Percentiles rank a stretch among this genome's conserved stretches.
These are phyloP conservation scores for Salvelinus alpinus DNA, from an alignment of 2,113 vertebrate species.

Conservation along the genomic window DNA sequence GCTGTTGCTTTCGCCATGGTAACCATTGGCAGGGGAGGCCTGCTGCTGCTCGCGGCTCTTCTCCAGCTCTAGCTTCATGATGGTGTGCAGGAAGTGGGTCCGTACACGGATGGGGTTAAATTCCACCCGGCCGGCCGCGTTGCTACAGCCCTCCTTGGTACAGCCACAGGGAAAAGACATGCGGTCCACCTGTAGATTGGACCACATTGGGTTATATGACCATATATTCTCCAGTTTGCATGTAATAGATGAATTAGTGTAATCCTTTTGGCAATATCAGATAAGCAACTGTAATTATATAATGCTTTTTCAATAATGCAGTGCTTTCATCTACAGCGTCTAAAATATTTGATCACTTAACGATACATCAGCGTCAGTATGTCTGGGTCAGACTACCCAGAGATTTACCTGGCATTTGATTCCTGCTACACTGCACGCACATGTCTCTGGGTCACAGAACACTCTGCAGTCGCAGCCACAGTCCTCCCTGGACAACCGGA, in stretches of 20 bases:
- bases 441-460: slow-evolving; percentile 96
- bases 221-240: slow-evolving; percentile 5
- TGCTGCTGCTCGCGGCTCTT: slow-evolving; percentile 93
- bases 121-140: slow-evolving; percentile 93
- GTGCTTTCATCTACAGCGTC: too few species aligned
- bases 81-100: slow-evolving; percentile 98
- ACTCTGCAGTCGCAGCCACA: slow-evolving; percentile 96
- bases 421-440: slow-evolving; percentile 94
- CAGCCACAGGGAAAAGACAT: slow-evolving; percentile 99
- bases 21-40: slow-evolving; percentile 81
- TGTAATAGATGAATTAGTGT: too few species aligned
- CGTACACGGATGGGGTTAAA: slow-evolving; percentile 99
- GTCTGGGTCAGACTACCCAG: not conserved
- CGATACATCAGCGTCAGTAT: not conserved
- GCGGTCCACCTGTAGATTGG: slow-evolving; percentile 87
- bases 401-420: slow-evolving; percentile 94
- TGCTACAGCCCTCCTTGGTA: slow-evolving; percentile 97
- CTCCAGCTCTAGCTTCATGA: slow-evolving; percentile 98
- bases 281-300: too few species aligned
- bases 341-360: not conserved
- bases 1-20: slow-evolving; percentile 74
- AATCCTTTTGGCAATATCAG: too few species aligned
- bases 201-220: slow-evolving; percentile 31
- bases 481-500: slow-evolving; percentile 94
- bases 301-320: too few species aligned